Conservation (phyloP, 1,140 invertebrate genomes). For the Polyergus mexicanus region DNA sequence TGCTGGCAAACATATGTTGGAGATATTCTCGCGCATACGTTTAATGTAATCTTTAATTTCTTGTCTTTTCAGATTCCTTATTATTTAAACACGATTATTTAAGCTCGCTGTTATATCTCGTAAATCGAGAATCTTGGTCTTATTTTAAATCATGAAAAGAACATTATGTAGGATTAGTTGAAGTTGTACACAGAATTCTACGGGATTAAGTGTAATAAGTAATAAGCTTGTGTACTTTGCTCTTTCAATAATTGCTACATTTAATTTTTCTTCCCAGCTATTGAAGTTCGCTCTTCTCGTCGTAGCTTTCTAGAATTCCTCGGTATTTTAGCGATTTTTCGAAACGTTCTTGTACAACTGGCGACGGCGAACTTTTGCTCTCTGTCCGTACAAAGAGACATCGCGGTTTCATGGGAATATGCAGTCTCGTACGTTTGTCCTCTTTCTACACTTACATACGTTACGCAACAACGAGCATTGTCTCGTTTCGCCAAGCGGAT, state of each 20-base stretch:
- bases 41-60: neutral
- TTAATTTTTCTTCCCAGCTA: neutral
- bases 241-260: neutral
- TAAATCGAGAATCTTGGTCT: neutral
- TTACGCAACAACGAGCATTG: conserved; percentile 15
- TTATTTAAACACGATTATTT: neutral
- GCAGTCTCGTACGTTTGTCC: neutral
- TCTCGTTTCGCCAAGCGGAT: neutral
- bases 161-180: conserved; percentile 4
- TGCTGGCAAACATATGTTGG: conserved; percentile 86
- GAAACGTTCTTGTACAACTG: conserved; percentile 4
- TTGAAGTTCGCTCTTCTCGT: conserved; percentile 2
- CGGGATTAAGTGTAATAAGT: conserved; percentile 11
- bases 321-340: conserved; percentile 9
- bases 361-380: conserved; percentile 38
- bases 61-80: neutral
- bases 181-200: conserved; percentile 19
- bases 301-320: neutral
- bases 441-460: neutral
- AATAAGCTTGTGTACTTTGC: neutral
- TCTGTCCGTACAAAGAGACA: conserved; percentile 45
- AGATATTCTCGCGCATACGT: neutral
- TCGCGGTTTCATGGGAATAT: conserved; percentile 28
- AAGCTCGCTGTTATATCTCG: neutral
- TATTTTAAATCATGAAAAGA: neutral